phyloP scores from a whole-genome alignment of 2,113 vertebrate species.

The Chloropsis hardwickii region DNA sequence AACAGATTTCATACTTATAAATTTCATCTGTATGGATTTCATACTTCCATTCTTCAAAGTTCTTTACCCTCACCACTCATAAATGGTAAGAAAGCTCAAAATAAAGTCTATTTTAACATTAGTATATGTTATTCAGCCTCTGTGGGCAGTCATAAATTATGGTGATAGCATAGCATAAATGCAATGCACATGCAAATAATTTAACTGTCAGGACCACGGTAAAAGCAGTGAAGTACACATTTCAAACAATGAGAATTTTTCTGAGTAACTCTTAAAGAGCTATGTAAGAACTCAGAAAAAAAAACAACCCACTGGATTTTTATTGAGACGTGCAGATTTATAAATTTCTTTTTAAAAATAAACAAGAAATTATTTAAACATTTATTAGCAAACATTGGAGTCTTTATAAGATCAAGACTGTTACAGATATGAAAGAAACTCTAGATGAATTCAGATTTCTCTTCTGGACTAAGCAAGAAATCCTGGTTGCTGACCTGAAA shows the following conservation, averaged over 20 bases:
- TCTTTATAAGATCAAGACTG: background rate
- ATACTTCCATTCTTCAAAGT: background rate
- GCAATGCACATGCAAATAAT: background rate
- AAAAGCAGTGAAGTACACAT: background rate
- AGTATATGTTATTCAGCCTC: background rate
- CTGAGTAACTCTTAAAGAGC: background rate
- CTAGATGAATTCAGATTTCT: background rate
- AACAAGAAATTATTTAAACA: background rate
- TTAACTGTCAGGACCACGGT: background rate
- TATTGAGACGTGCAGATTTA: background rate
- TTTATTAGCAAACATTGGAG: background rate
- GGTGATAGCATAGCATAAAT: background rate
- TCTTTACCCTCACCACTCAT: background rate
- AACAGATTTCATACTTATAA: background rate
- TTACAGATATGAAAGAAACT: background rate
- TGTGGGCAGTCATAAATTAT: background rate
- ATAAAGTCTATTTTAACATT: background rate
- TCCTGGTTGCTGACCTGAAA: background rate
- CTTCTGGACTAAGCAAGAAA: background rate
- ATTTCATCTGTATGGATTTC: background rate
- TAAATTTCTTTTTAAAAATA: background rate
- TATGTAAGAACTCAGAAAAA: background rate
- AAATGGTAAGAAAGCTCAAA: background rate
- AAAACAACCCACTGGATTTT: background rate
- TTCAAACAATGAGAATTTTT: background rate